These are phyloP conservation scores for Microctonus hyperodae DNA, from an alignment of 2,888 invertebrate genomes.

Conservation along the genomic window DNA sequence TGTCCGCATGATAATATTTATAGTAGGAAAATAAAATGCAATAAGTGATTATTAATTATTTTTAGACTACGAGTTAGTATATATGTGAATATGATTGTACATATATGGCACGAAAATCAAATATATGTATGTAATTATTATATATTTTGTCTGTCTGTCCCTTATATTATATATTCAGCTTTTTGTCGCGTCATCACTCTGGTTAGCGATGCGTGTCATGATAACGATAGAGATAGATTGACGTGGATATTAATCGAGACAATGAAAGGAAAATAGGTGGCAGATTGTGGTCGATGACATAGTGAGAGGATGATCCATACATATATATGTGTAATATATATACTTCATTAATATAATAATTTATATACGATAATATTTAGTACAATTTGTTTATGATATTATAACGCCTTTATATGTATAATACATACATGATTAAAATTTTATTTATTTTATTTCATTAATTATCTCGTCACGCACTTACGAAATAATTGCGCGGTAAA, in stretches of 20 bases:
- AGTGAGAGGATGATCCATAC: neutral
- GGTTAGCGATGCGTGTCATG: neutral
- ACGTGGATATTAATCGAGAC: neutral
- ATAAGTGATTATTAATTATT: too few relatives aligned
- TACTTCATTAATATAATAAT: neutral
- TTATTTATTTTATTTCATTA: neutral
- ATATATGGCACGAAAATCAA: too few relatives aligned
- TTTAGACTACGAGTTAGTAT: too few relatives aligned
- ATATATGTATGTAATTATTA: too few relatives aligned
- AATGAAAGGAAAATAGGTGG: neutral
- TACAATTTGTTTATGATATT: neutral
- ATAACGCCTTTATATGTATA: too few relatives aligned
- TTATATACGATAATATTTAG: neutral
- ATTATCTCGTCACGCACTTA: neutral
- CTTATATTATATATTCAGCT: too few relatives aligned
- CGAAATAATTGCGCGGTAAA: neutral
- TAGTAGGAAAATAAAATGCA: too few relatives aligned
- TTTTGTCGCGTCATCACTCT: neutral
- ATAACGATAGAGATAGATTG: neutral
- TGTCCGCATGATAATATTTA: neutral
- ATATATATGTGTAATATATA: too few relatives aligned
- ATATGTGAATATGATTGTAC: too few relatives aligned
- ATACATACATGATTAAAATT: neutral
- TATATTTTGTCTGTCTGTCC: too few relatives aligned
- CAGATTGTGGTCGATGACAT: slow-evolving; percentile 1